A percentile compares a stretch with the other conserved stretches of the same genome.
Conservation (phyloP, 2,113 vertebrate species). For the Gymnorhina tibicen region DNA sequence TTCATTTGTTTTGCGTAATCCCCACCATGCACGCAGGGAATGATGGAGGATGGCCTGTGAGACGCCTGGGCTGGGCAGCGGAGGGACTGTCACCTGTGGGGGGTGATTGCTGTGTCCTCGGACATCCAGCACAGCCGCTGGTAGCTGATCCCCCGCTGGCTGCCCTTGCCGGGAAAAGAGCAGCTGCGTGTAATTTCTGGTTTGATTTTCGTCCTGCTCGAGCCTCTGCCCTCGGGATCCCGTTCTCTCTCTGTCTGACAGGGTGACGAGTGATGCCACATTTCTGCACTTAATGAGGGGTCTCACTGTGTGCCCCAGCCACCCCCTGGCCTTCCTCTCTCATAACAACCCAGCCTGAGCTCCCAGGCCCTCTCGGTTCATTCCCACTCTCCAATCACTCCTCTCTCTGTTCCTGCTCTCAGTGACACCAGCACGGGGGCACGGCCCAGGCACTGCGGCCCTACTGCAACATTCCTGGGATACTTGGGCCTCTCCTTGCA, state of each 20-base stretch:
- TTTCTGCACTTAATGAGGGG: not conserved
- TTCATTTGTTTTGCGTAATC: not conserved
- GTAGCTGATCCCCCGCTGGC: not conserved
- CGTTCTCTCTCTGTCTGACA: not conserved
- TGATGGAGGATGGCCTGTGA: not conserved
- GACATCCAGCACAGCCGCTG: not conserved
- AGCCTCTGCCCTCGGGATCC: not conserved
- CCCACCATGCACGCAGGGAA: not conserved
- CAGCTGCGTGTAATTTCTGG: not conserved
- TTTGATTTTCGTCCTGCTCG: not conserved
- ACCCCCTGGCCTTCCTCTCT: not conserved
- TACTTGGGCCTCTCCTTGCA: not conserved
- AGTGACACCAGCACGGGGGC: not conserved
- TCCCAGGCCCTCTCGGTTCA: not conserved
- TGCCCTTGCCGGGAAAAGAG: not conserved
- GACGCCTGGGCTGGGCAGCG: rapidly evolving
- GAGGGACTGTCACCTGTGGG: not conserved
- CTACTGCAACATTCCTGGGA: not conserved
- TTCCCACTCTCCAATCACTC: not conserved
- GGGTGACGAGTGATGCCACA: not conserved
- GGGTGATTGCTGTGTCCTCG: not conserved
- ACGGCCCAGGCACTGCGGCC: not conserved
- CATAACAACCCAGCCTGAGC: not conserved
- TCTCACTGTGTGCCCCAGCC: not conserved
- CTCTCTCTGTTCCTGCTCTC: not conserved